phyloP scores from a whole-genome alignment of 1,140 invertebrate genomes.

The Sycophila sp. region DNA sequence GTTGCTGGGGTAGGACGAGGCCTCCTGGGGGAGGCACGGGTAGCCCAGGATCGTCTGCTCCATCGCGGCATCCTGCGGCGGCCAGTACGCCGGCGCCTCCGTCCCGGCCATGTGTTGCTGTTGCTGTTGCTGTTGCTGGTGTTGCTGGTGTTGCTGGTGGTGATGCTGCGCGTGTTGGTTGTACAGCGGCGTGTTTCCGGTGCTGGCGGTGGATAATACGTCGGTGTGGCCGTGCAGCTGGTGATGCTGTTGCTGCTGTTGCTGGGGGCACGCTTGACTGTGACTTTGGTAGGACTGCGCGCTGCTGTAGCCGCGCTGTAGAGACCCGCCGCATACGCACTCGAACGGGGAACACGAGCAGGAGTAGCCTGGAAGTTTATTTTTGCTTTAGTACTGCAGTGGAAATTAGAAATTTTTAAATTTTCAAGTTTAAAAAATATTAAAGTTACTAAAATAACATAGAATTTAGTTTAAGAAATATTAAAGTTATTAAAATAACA shows the following conservation, averaged over 20 bases:
- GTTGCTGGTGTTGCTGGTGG: neutral
- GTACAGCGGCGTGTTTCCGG: neutral
- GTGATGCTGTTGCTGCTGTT: constrained; percentile 52
- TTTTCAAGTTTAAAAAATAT: too few relatives aligned
- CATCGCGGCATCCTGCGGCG: constrained; percentile 52
- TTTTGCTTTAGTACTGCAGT: too few relatives aligned
- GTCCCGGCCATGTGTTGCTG: constrained; percentile 24
- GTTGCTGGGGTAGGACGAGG: constrained; percentile 47
- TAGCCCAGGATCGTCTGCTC: constrained; percentile 52
- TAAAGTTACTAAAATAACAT: too few relatives aligned
- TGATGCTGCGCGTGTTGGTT: neutral
- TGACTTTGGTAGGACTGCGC: constrained; percentile 46
- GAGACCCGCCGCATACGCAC: constrained; percentile 66
- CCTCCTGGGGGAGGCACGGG: constrained; percentile 52
- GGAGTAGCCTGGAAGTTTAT: constrained; percentile 69
- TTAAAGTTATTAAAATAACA: too few relatives aligned
- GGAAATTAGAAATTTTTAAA: too few relatives aligned
- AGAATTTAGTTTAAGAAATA: too few relatives aligned
- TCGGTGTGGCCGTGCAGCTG: constrained; percentile 3
- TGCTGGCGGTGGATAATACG: neutral
- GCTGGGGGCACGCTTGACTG: constrained; percentile 47
- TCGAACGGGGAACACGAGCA: constrained; percentile 76
- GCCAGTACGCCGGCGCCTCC: constrained; percentile 51
- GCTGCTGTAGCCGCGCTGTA: constrained; percentile 30
- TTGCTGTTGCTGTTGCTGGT: neutral